phyloP scores from a whole-genome alignment of 2,797 vertebrate genomes.

The Serranus cabrilla region DNA sequence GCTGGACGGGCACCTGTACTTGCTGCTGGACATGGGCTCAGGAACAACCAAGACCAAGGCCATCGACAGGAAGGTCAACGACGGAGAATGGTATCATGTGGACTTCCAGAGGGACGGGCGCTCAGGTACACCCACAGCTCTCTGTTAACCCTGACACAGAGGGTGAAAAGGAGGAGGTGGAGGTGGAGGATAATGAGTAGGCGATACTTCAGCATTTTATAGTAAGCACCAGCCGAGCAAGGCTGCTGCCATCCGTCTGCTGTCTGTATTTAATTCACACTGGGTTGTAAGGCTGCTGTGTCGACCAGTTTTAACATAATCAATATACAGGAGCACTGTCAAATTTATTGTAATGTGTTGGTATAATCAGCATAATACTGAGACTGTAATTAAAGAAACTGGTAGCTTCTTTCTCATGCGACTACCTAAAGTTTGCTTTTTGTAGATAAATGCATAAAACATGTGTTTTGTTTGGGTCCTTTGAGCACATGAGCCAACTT shows the following conservation, averaged over 20 bases:
- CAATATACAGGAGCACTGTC: conserved; percentile 13
- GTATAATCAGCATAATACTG: conserved; percentile 25
- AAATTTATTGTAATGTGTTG: conserved; percentile 32
- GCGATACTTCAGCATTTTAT: conserved; percentile 27
- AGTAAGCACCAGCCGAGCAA: conserved; percentile 6
- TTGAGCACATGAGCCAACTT: not conserved
- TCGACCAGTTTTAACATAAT: conserved; percentile 23
- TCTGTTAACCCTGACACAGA: conserved; percentile 23
- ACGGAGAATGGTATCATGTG: conserved; percentile 99
- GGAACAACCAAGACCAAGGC: conserved; percentile 98
- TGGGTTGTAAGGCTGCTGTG: conserved; percentile 16
- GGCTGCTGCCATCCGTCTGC: conserved; percentile 14
- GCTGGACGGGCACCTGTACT: conserved; percentile 97
- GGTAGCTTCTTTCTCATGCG: conserved; percentile 14
- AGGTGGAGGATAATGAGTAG: conserved; percentile 23
- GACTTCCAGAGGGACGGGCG: conserved; percentile 98
- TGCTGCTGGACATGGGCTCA: conserved; percentile 98
- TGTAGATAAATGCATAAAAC: not conserved
- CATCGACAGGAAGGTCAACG: conserved; percentile 96
- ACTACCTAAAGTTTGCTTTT: conserved; percentile 16
- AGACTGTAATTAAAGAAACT: conserved; percentile 31
- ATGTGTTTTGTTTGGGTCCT: conserved; percentile 12
- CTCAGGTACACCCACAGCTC: conserved; percentile 87
- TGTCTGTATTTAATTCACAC: conserved; percentile 41
- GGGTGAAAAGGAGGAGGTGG: conserved; percentile 22